Evolutionary conservation across 2,888 invertebrate genomes (phyloP).

Genomic region (Monochamus alternatus): DNA sequence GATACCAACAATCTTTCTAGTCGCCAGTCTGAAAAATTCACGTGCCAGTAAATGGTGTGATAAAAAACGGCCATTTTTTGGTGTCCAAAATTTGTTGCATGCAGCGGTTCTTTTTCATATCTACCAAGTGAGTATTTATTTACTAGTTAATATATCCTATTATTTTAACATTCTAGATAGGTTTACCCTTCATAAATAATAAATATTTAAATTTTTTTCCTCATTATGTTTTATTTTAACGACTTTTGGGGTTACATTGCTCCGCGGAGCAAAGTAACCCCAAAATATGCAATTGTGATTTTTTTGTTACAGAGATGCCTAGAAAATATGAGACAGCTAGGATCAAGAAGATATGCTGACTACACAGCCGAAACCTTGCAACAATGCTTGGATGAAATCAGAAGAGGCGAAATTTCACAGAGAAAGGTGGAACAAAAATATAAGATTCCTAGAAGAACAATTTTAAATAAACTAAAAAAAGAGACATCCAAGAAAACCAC

Average conservation of each 20-base stretch:
- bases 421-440: slow-evolving; percentile 38
- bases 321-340: slow-evolving; percentile 31
- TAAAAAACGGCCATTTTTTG: neutral
- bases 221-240: neutral
- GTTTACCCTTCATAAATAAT: neutral
- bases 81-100: neutral
- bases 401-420: slow-evolving; percentile 32
- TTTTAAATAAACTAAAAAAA: slow-evolving; percentile 41
- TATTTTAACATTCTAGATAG: neutral
- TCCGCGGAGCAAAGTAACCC: slow-evolving; percentile 12
- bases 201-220: slow-evolving; percentile 3
- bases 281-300: neutral
- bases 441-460: slow-evolving; percentile 39
- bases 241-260: slow-evolving; percentile 11
- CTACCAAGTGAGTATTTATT: slow-evolving; percentile 6
- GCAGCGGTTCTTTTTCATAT: neutral
- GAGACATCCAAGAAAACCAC: slow-evolving; percentile 35
- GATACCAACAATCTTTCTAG: too few relatives aligned
- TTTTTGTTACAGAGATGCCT: slow-evolving; percentile 36
- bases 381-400: slow-evolving; percentile 40
- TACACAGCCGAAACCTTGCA: slow-evolving; percentile 37
- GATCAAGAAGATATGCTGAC: slow-evolving; percentile 39
- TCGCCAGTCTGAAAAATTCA: too few relatives aligned
- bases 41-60: neutral
- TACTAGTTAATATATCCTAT: slow-evolving; percentile 2